Conservation (phyloP, 2,113 vertebrate genomes). For the Amblyornis subalaris region DNA sequence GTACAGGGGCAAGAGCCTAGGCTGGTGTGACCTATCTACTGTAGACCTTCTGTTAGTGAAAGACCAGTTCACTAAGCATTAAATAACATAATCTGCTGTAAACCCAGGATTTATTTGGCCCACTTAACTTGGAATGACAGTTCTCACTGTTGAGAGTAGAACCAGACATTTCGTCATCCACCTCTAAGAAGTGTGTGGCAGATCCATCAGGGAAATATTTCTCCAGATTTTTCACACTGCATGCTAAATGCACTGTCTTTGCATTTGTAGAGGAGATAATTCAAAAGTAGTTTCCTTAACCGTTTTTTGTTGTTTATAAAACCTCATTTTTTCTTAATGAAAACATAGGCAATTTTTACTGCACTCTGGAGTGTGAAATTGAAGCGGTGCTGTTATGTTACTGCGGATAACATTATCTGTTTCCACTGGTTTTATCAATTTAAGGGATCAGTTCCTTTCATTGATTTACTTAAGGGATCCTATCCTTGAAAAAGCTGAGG, state of each 20-base stretch:
- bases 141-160: not conserved
- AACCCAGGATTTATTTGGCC: not conserved
- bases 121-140: not conserved
- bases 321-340: not conserved
- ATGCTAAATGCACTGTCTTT: not conserved
- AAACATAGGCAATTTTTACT: not conserved
- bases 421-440: not conserved
- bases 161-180: not conserved
- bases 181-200: not conserved
- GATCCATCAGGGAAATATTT: not conserved
- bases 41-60: not conserved
- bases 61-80: not conserved
- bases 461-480: not conserved
- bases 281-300: not conserved
- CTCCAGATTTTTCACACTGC: not conserved
- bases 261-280: not conserved
- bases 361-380: not conserved
- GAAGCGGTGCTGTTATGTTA: not conserved
- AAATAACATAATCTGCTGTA: not conserved
- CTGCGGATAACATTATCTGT: not conserved
- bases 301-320: not conserved
- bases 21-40: not conserved
- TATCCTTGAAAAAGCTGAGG: not conserved
- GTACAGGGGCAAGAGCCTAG: not conserved
- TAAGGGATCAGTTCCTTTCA: not conserved